Conservation (phyloP, 2,113 vertebrate species). For the Tyrannus savana region DNA sequence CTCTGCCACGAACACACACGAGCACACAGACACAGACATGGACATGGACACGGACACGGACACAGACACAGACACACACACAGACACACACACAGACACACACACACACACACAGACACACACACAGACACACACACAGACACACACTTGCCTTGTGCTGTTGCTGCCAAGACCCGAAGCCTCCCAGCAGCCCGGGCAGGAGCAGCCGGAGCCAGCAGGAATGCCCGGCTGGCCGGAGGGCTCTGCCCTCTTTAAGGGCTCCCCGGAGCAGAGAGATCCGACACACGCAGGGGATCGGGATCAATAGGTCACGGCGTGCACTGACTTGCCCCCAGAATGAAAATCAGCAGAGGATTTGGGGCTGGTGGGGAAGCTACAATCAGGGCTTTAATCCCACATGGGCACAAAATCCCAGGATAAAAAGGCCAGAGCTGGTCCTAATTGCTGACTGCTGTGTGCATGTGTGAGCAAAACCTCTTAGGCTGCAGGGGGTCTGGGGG, state of each 20-base stretch:
- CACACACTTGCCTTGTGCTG: background rate
- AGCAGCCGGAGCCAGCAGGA: rapidly evolving
- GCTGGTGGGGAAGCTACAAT: conserved; percentile 23
- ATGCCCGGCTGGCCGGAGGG: rapidly evolving
- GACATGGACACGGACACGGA: background rate
- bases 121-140: no score
- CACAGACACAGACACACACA: background rate
- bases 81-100: background rate
- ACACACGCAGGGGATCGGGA: background rate
- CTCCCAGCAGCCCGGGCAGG: rapidly evolving
- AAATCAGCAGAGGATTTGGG: conserved; percentile 58
- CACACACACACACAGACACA: background rate
- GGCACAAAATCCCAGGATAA: conserved; percentile 53
- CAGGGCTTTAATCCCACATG: conserved; percentile 48
- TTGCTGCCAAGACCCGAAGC: rapidly evolving
- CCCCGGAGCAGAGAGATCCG: background rate
- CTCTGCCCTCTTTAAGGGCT: background rate
- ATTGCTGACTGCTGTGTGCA: background rate
- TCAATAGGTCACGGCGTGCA: conserved; percentile 34
- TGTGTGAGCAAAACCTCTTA: background rate
- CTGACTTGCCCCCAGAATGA: conserved; percentile 24
- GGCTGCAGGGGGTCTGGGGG: background rate
- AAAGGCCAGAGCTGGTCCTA: conserved; percentile 39
- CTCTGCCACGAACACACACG: background rate
- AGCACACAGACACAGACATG: no score